Percentiles rank a stretch among this genome's conserved stretches.
Conservation (phyloP, 2,888 invertebrate genomes). For the Syritta pipiens region DNA sequence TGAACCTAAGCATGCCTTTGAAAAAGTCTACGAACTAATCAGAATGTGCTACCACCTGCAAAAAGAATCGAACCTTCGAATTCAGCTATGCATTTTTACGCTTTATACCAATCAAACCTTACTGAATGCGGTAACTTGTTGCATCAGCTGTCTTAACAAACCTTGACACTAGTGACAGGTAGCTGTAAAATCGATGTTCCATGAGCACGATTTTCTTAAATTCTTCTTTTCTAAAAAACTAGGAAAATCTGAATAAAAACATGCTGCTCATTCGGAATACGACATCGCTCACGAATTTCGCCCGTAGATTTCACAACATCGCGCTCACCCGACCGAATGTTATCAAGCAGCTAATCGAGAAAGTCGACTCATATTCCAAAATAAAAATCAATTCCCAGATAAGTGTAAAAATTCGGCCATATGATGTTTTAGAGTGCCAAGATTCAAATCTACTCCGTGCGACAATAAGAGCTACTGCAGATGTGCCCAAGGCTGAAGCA, state of each 20-base stretch:
- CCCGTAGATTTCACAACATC: slow-evolving; percentile 49
- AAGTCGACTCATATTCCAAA: slow-evolving; percentile 59
- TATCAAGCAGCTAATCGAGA: slow-evolving; percentile 45
- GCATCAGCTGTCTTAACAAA: slow-evolving; percentile 15
- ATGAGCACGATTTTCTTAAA: neutral
- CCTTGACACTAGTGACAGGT: slow-evolving; percentile 2
- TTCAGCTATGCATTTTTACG: too few relatives aligned
- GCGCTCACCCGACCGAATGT: slow-evolving; percentile 39
- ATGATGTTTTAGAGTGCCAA: slow-evolving; percentile 60
- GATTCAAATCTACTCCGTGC: slow-evolving; percentile 60
- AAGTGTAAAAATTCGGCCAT: slow-evolving; percentile 56
- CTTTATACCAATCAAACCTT: too few relatives aligned
- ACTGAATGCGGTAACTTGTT: too few relatives aligned
- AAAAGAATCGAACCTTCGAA: too few relatives aligned
- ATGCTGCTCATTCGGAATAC: slow-evolving; percentile 47
- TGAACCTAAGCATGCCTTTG: too few relatives aligned
- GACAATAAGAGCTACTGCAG: slow-evolving; percentile 23
- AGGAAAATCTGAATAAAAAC: too few relatives aligned
- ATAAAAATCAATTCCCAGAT: slow-evolving; percentile 59
- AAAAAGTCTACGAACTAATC: too few relatives aligned
- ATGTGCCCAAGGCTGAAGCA: slow-evolving; percentile 18
- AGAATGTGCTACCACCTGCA: too few relatives aligned
- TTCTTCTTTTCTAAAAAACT: too few relatives aligned
- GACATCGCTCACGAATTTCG: neutral
- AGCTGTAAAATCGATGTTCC: neutral